Evolutionary conservation across 92 coral and sea anemone genomes (phyloP).

Genomic region (Porites rus): DNA sequence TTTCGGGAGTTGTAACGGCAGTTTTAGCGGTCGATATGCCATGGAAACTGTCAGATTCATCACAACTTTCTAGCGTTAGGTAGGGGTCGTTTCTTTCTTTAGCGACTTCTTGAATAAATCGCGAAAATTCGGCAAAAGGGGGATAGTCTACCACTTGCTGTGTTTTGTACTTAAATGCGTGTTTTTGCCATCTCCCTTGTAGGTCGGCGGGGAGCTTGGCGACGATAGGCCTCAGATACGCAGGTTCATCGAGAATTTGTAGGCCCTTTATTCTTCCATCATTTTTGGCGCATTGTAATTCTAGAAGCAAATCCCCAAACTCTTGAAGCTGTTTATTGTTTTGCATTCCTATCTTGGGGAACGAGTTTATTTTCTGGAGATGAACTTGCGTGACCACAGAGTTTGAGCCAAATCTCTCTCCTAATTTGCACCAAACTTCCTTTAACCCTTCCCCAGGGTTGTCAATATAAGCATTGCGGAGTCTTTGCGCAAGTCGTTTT

Average conservation of each 20-base stretch:
- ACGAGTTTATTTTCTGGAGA: conserved; percentile 12
- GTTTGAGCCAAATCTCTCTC: conserved; percentile 31
- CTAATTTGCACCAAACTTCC: conserved; percentile 20
- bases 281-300: conserved; percentile 58
- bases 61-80: conserved; percentile 29
- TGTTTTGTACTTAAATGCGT: conserved; percentile 50
- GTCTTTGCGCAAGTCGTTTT: conserved; percentile 29
- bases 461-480: conserved; percentile 8
- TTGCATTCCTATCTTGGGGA: neutral
- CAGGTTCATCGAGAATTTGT: conserved; percentile 58
- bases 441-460: neutral
- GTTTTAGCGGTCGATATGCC: no score
- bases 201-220: conserved; percentile 58
- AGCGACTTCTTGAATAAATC: conserved; percentile 53
- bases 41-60: neutral
- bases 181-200: conserved; percentile 73
- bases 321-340: conserved; percentile 49
- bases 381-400: conserved; percentile 15
- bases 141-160: conserved; percentile 53
- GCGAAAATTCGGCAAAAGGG: conserved; percentile 55
- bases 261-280: conserved; percentile 61
- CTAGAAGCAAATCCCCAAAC: conserved; percentile 60
- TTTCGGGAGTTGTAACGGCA: neutral
- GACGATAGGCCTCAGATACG: conserved; percentile 43
- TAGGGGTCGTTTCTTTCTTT: conserved; percentile 66